Conservation (phyloP, 2,797 vertebrate genomes). For the Octomys mimax region DNA sequence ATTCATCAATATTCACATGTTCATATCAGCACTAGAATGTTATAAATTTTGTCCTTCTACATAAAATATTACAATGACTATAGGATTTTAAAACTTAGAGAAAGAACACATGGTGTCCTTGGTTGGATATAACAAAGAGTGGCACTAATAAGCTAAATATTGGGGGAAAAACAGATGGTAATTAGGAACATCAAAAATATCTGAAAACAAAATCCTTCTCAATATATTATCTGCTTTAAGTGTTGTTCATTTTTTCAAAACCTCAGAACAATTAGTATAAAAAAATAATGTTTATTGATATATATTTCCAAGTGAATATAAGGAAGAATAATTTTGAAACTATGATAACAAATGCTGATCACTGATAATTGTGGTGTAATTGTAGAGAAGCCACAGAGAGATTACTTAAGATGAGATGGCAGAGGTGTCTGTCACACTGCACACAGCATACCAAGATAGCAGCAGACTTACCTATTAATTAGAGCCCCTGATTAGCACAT, state of each 20-base stretch:
- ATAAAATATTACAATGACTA: neutral
- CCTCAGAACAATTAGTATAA: neutral
- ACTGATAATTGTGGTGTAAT: neutral
- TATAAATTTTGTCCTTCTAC: neutral
- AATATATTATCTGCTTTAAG: neutral
- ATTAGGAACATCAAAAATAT: slow-evolving; percentile 18
- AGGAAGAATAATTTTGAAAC: slow-evolving; percentile 17
- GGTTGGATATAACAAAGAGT: neutral
- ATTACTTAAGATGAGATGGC: neutral
- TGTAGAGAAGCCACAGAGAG: neutral
- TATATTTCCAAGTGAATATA: neutral
- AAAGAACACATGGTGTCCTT: neutral
- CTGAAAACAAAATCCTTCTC: neutral
- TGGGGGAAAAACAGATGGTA: neutral
- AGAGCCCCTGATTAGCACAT: neutral
- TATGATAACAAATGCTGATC: neutral
- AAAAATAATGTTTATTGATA: neutral
- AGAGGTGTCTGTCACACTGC: neutral
- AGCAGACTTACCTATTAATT: neutral
- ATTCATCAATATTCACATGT: neutral
- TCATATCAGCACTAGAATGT: neutral
- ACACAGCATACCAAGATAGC: neutral
- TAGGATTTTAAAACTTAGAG: neutral
- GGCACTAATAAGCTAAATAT: neutral
- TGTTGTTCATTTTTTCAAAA: slow-evolving; percentile 6